These are phyloP conservation scores for Ifrita kowaldi DNA, from an alignment of 2,113 vertebrate genomes.

Conservation along the genomic window DNA sequence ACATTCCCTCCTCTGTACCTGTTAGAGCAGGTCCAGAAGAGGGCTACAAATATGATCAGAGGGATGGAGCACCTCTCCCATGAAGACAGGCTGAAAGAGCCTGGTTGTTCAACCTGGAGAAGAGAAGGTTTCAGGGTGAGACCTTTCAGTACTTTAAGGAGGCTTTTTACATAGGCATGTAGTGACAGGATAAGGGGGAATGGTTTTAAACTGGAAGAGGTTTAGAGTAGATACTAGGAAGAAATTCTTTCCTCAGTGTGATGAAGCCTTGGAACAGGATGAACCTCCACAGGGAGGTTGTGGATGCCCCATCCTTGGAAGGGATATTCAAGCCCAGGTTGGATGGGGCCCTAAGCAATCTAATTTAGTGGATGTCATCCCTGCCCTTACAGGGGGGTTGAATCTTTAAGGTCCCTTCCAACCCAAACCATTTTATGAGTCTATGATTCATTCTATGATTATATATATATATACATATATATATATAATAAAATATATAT, in stretches of 20 bases:
- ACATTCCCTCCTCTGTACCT: background rate
- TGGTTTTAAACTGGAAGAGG: background rate
- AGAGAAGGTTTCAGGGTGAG: background rate
- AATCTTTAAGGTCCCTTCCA: background rate
- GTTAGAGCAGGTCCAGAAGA: background rate
- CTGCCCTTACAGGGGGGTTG: background rate
- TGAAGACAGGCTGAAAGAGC: background rate
- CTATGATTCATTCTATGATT: background rate
- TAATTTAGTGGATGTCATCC: background rate
- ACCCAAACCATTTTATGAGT: background rate
- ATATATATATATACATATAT: too few relatives aligned
- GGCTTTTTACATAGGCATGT: background rate
- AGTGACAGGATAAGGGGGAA: background rate
- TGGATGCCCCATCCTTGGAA: background rate
- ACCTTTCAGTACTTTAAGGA: background rate
- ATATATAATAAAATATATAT: background rate
- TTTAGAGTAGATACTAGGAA: background rate
- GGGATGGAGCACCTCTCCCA: background rate
- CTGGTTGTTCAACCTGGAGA: background rate
- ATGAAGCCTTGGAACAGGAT: background rate
- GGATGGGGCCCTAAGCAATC: background rate
- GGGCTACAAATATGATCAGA: fast-evolving
- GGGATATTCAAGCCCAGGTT: fast-evolving
- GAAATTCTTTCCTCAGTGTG: background rate
- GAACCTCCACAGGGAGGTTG: background rate